phyloP scores from a whole-genome alignment of 1,140 invertebrate species.

The Zophobas morio region DNA sequence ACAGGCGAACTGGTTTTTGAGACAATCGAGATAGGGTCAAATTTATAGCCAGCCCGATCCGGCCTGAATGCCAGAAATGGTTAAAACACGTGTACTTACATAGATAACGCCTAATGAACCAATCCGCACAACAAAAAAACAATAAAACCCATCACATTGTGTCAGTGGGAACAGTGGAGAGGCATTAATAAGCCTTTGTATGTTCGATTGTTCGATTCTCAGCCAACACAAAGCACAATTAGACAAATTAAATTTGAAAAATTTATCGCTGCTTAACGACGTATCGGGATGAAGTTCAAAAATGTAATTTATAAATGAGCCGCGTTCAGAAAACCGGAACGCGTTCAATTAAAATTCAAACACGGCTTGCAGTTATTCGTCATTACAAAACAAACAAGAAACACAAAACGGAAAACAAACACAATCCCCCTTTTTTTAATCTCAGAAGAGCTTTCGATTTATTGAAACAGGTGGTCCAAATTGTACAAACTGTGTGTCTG shows the following conservation, averaged over 20 bases:
- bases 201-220: background rate
- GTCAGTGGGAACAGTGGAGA: background rate
- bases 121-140: constrained; percentile 47
- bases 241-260: constrained; percentile 9
- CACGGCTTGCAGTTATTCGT: constrained; percentile 45
- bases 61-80: constrained; percentile 55
- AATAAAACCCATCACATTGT: constrained; percentile 39
- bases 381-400: constrained; percentile 27
- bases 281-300: constrained; percentile 1
- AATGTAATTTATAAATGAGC: constrained; percentile 7
- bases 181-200: constrained; percentile 5
- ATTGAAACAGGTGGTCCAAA: no score
- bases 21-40: constrained; percentile 53
- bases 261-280: constrained; percentile 8
- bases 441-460: no score
- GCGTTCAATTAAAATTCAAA: constrained; percentile 52
- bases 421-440: constrained; percentile 5
- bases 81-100: constrained; percentile 58
- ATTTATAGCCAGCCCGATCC: constrained; percentile 53
- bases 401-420: constrained; percentile 44
- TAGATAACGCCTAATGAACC: constrained; percentile 59
- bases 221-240: background rate
- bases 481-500: no score
- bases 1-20: constrained; percentile 55
- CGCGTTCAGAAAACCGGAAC: constrained; percentile 20